These are phyloP conservation scores for Zosterops lateralis DNA, from an alignment of 2,113 vertebrate genomes.

Conservation along the genomic window DNA sequence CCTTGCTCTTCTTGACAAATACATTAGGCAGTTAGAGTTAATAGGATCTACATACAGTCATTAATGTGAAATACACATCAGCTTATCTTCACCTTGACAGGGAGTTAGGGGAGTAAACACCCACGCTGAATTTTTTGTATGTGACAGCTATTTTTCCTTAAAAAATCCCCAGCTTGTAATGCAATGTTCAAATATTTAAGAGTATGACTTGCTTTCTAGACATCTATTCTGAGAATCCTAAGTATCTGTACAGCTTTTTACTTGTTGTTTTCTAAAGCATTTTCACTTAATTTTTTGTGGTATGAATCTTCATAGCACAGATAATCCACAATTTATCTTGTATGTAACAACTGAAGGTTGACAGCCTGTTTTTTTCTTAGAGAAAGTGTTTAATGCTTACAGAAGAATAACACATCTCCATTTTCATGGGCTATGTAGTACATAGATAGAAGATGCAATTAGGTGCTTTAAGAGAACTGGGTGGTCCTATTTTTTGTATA, in stretches of 20 bases:
- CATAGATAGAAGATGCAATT: neutral
- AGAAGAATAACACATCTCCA: neutral
- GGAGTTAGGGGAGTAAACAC: neutral
- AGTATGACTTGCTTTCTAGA: neutral
- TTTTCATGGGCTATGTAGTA: neutral
- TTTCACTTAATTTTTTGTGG: neutral
- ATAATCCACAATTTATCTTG: neutral
- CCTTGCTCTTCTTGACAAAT: conserved; percentile 7
- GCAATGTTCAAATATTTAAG: neutral
- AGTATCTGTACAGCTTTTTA: neutral
- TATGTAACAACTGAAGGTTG: neutral
- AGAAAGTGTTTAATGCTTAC: neutral
- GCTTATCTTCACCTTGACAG: neutral
- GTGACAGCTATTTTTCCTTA: neutral
- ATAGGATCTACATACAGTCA: neutral
- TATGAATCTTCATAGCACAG: neutral
- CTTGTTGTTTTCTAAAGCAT: neutral
- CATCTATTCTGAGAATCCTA: neutral
- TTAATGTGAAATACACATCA: conserved; percentile 20
- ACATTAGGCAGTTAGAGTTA: conserved; percentile 36
- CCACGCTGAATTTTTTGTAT: neutral
- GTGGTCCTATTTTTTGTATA: neutral
- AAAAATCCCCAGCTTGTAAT: neutral
- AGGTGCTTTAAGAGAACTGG: neutral
- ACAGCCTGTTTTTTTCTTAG: neutral